Evolutionary conservation across 1,140 invertebrate genomes (phyloP).

Genomic region (Luehdorfia chinensis): DNA sequence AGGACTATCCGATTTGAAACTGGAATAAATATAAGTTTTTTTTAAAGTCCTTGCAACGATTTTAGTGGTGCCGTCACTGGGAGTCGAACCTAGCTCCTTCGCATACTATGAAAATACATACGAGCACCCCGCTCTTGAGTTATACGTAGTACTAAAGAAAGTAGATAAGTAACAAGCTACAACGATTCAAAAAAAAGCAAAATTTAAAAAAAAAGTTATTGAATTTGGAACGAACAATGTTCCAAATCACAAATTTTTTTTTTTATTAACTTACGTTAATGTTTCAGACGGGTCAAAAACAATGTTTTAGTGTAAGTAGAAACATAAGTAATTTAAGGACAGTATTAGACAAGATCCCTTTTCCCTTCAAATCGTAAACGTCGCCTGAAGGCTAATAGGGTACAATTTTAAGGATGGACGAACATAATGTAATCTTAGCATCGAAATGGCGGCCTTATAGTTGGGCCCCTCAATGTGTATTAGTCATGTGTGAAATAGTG

Average conservation of each 20-base stretch:
- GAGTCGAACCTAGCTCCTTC: too few relatives aligned
- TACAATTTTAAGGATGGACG: conserved; percentile 18
- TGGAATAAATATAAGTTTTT: neutral
- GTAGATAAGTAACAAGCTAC: too few relatives aligned
- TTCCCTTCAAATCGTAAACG: conserved; percentile 14
- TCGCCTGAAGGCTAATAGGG: conserved; percentile 14
- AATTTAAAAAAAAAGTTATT: too few relatives aligned
- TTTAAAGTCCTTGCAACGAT: neutral
- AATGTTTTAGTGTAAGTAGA: neutral
- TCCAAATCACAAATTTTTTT: too few relatives aligned
- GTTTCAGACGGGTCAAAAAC: too few relatives aligned
- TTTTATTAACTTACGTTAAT: too few relatives aligned
- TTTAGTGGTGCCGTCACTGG: too few relatives aligned
- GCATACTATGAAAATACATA: too few relatives aligned
- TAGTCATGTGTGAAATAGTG: conserved; percentile 16
- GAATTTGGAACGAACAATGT: too few relatives aligned
- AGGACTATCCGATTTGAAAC: conserved; percentile 4
- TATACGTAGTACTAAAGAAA: too few relatives aligned
- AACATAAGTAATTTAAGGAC: neutral
- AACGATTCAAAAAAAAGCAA: too few relatives aligned
- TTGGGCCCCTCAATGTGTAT: conserved; percentile 5
- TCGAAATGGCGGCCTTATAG: conserved; percentile 15
- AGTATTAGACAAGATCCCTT: conserved; percentile 1
- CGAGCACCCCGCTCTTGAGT: too few relatives aligned
- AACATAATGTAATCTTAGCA: conserved; percentile 17